phyloP scores from a whole-genome alignment of 2,888 invertebrate genomes.

The Nomada flava region DNA sequence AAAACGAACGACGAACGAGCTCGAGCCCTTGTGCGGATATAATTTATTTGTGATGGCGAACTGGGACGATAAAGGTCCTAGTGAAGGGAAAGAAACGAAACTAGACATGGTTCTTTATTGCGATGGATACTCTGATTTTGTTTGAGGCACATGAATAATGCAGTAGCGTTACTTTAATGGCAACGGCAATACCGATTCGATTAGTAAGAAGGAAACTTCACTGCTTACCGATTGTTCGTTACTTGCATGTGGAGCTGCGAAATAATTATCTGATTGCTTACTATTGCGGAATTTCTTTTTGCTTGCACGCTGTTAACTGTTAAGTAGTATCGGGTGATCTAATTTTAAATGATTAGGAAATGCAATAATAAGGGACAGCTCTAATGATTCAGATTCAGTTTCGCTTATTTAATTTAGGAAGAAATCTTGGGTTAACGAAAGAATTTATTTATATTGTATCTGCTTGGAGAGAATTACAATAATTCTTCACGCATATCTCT shows the following conservation, averaged over 20 bases:
- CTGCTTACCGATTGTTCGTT: neutral
- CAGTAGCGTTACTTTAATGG: slow-evolving; percentile 38
- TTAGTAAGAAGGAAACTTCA: slow-evolving; percentile 4
- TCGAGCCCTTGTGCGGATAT: slow-evolving; percentile 40
- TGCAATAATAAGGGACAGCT: too few species aligned
- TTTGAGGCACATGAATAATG: slow-evolving; percentile 65
- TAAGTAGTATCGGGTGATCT: too few species aligned
- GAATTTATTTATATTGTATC: too few species aligned
- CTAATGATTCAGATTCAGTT: too few species aligned
- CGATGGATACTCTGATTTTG: slow-evolving; percentile 26
- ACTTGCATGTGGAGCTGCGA: neutral
- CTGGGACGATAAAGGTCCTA: slow-evolving; percentile 58
- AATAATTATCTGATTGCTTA: too few species aligned
- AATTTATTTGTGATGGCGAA: slow-evolving; percentile 66
- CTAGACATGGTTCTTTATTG: slow-evolving; percentile 61
- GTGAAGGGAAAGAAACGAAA: slow-evolving; percentile 49
- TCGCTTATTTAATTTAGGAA: too few species aligned
- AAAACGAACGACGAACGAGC: slow-evolving; percentile 33
- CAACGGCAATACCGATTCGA: slow-evolving; percentile 23
- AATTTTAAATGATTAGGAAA: too few species aligned
- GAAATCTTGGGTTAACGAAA: too few species aligned
- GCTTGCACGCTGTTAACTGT: too few species aligned
- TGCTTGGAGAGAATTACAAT: too few species aligned
- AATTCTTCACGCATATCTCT: too few species aligned
- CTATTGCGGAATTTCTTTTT: too few species aligned